Evolutionary conservation across 2,113 vertebrate species (phyloP), one percentile per base, ranked within the genome.

Genomic region (Lampris megalopsis): DNA sequence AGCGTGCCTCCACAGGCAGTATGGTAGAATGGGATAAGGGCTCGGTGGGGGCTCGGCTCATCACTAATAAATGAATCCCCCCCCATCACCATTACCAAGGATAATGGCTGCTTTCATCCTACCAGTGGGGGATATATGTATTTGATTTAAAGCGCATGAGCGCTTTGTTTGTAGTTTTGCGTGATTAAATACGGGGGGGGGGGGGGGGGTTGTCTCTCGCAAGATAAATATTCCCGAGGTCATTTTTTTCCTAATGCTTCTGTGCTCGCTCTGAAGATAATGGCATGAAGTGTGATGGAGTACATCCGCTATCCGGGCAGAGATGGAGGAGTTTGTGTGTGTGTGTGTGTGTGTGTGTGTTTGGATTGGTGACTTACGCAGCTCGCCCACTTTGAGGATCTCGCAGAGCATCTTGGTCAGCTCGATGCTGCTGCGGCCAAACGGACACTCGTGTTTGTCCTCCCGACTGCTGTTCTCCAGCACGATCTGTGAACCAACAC

Each of bases 361-460:
- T 64, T 40, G 35, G 8, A 10, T 49, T 24, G 43, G 35, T 0
- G 65, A 99, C 98, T 98, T 95, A 99, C 98, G 98, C 50, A 99
- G 95, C 81, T 99, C 98, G 87, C 98, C 98, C 62, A 99, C 98
- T 97, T 97, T 98, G 73, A 99, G 93, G 69, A 98, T 98, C 91
- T 99, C 98, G 1, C 98, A 99, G 38, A 99, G 95, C 97, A 98
- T 99, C 93, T 97, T 99, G 77, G 98, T 99, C 80, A 99, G 95
- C 89, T 99, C 98, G 67, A 99, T 99, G 82, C 98, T 99, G 85
- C 98, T 99, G 80, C 97, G 97, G 68, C 98, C 98, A 38, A 99
- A 99, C 0, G 98, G 98, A 87, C 98, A 99, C 84, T 99, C 98
- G 0, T 99, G 98, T 79, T 99, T 99, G 86, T 99, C 98, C 92